Conservation (phyloP, 2,113 vertebrate genomes). For the Willisornis vidua region DNA sequence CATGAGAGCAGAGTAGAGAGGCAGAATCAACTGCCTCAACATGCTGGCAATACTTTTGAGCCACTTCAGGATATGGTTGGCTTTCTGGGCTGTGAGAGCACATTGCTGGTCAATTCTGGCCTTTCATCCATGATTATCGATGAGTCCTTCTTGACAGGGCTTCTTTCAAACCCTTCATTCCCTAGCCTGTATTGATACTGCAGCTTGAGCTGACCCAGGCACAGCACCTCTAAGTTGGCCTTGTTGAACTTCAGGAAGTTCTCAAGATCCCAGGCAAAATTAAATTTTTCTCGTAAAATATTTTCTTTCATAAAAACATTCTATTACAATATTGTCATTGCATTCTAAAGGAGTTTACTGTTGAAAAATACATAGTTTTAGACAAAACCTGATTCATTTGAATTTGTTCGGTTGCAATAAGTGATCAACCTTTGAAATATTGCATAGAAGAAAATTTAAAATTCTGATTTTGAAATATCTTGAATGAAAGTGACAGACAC, state of each 20-base stretch:
- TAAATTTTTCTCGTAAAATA: not conserved
- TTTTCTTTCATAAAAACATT: not conserved
- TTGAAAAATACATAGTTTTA: not conserved
- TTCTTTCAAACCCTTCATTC: not conserved
- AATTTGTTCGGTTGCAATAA: not conserved
- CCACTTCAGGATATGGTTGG: rapidly evolving
- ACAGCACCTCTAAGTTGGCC: not conserved
- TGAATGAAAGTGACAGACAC: not conserved
- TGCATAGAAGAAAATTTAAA: not conserved
- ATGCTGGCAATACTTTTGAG: not conserved
- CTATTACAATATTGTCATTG: not conserved
- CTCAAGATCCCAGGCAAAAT: not conserved
- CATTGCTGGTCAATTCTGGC: not conserved
- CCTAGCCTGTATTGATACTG: not conserved
- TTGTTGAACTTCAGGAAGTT: not conserved
- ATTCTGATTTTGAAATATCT: conserved; percentile 2
- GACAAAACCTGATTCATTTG: not conserved
- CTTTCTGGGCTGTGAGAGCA: not conserved
- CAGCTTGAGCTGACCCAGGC: not conserved
- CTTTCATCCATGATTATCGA: not conserved
- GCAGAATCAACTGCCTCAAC: not conserved
- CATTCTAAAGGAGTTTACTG: not conserved
- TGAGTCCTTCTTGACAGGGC: no score
- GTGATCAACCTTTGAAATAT: not conserved
- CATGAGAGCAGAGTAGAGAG: no score